Conservation (phyloP, 2,888 invertebrate genomes). For the Nomada fucata region DNA sequence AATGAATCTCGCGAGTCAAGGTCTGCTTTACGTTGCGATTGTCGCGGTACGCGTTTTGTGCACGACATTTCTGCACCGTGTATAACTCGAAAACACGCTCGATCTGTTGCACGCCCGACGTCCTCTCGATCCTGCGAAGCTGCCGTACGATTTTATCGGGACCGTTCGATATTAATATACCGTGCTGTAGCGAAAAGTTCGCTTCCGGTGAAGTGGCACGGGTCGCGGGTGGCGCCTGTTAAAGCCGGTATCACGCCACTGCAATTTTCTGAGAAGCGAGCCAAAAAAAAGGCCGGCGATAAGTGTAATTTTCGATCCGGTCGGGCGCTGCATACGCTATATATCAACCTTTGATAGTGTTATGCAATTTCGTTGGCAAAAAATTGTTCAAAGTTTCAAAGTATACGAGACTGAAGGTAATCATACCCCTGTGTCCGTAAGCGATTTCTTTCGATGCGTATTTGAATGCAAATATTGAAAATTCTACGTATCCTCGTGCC, state of each 20-base stretch:
- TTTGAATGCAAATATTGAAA: no score
- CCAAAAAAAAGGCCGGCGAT: conserved; percentile 20
- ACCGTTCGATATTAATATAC: not conserved
- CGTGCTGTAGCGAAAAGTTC: conserved; percentile 4
- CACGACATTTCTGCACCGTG: not conserved
- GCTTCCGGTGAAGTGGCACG: conserved; percentile 1
- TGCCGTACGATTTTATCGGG: not conserved
- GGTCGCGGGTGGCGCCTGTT: conserved; percentile 5
- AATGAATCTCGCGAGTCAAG: conserved; percentile 11
- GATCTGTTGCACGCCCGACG: not conserved
- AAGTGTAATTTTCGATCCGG: conserved; percentile 10
- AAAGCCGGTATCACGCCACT: conserved; percentile 9
- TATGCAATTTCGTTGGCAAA: not conserved
- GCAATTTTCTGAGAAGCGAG: conserved; percentile 39
- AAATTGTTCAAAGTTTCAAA: not conserved
- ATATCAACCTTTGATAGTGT: not conserved
- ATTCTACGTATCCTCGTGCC: no score
- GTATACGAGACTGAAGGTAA: not conserved
- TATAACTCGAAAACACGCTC: not conserved
- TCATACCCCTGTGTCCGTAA: not conserved
- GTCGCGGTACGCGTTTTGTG: not conserved
- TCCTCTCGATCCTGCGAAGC: not conserved
- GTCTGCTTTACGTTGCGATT: not conserved
- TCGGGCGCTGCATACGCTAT: not conserved
- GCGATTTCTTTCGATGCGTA: no score